Evolutionary conservation across 2,888 invertebrate genomes (phyloP), one percentile per base, ranked within the genome.

Genomic region (Cantharis flavilabris): DNA sequence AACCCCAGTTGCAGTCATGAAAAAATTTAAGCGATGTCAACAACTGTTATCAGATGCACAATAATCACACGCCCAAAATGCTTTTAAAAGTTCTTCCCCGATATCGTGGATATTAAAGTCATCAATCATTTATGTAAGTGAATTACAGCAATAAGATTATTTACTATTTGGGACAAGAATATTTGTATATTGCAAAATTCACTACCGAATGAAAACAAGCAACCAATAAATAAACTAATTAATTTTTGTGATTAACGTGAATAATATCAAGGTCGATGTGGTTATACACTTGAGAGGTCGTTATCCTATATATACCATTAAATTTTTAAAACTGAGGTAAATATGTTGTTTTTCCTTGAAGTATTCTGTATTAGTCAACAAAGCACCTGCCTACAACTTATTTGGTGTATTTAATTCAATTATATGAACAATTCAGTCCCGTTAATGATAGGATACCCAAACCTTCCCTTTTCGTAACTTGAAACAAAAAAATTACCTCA

Each of bases 231-330:
- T 13, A 33, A 33, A 49, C 49, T 49, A 49, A 49, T 49, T 49
- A 49, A 73, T 73, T 65, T 73, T 26, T 69, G 11, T 67, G 64
- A 67, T 67, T 49, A 67, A 67, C 62, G 67, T 62, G 72, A 73
- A 65, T 67, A 69, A 62, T 73, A 73, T 73, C 72, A 73, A 73
- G 72, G 72, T 16, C 67, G 62, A 14, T 67, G 62, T 73, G 72
- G 69, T 16, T 73, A 73, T 73, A 69, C 65, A 69, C 72, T 73
- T 62, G 69, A 73, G 26, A 67, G 72, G 72, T 73, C 72, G 28
- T 26, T 73, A 65, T 62, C 49, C 72, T 69, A 62, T 33, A 62
- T 33, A 26, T 10, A 69, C 20, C 33, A 73, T 73, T 67, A 73
- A 73, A 73, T 23, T 69, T 73, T 62, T 49, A 69, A 72, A 73